Evolutionary conservation across 2,888 invertebrate species (phyloP), one percentile per base, ranked within the genome.

Genomic region (Drosophila mimetica): DNA sequence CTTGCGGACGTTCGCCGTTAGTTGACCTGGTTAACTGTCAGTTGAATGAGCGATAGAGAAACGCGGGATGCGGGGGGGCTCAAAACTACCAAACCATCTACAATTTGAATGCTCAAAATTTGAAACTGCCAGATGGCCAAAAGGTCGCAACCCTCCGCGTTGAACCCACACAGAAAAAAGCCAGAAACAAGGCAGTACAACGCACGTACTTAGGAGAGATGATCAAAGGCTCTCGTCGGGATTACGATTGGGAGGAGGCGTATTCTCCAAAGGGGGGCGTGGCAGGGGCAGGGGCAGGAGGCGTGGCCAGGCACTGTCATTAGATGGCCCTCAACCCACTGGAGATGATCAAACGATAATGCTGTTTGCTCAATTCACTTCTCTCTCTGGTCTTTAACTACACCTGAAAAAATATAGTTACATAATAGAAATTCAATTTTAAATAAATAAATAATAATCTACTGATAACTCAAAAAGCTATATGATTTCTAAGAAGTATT

Each of bases 1-100:
- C 77, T 86, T 81, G 82, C 77, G 79, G 85, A 73, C 61, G 79
- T 77, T 36, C 71, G 82, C 85, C 89, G 85, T 85, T 85, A 85
- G 87, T 85, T 85, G 85, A 87, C 89, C 85, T 85, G 83, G 79
- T 85, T 71, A 65, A 47, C 69, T 34, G 47, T 20, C 18, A 28
- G 51, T 70, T 71, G 65, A 34, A 34, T 22, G 9, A 66, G 54
- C 18, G 25, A 54, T 20, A 30, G 69, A 67, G 67, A 16, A 34
- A 32, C 16, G 32, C n/a, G 42, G 25, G 39, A n/a, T n/a, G 16
- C 14, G 22, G 22, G 22, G 22, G 20, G 2, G 22, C 22, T 22
- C 22, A 22, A 22, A 6, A 25, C 25, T 25, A 25, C 25, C 2
- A 1, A 1, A 25, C 25, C 14, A 25, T 13, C 25, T 34, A 18